These are phyloP conservation scores for Muscina levida DNA, from an alignment of 2,888 invertebrate species.

Conservation along the genomic window DNA sequence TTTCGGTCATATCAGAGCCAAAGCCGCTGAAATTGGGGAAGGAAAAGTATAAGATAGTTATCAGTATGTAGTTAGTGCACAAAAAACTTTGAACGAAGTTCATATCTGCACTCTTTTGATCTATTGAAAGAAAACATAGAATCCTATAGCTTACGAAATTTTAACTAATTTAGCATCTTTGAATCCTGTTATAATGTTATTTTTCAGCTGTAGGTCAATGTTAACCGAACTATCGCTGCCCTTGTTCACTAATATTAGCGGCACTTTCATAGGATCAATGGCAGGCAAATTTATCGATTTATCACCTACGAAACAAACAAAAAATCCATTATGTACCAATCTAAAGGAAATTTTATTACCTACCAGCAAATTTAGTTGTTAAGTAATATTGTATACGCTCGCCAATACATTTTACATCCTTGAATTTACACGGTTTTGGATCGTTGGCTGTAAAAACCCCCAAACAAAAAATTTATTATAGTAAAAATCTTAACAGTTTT, in stretches of 20 bases:
- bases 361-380: constrained; percentile 53
- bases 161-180: constrained; percentile 63
- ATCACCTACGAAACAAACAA: constrained; percentile 62
- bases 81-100: neutral
- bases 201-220: constrained; percentile 73
- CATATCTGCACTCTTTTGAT: neutral
- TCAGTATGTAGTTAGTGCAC: neutral
- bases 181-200: constrained; percentile 71
- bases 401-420: constrained; percentile 69
- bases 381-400: constrained; percentile 66
- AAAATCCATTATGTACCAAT: neutral
- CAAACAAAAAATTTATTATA: constrained; percentile 2
- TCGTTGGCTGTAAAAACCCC: constrained; percentile 68
- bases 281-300: constrained; percentile 69
- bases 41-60: neutral
- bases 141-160: constrained; percentile 69
- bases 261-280: constrained; percentile 72
- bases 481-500: neutral
- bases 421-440: constrained; percentile 72
- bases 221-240: constrained; percentile 74
- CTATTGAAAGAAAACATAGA: no score
- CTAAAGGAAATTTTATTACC: neutral
- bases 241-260: constrained; percentile 71
- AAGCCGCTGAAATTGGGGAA: constrained; percentile 67
- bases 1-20: constrained; percentile 62